Base-by-base conservation (phyloP, 1,140 invertebrate species). In the Musca domestica region DNA sequence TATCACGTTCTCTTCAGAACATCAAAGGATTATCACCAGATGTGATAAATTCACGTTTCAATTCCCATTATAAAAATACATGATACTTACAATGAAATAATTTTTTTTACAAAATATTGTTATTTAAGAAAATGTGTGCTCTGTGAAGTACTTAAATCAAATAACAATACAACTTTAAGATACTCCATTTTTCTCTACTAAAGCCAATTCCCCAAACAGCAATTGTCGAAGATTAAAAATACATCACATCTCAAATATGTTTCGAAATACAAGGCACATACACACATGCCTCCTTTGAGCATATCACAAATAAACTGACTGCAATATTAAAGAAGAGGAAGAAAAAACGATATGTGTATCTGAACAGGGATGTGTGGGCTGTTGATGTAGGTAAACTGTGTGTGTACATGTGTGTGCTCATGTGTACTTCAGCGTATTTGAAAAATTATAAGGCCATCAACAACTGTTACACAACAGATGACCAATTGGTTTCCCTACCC, bases 381-480 rank as follows among this genome's bases (percentile, higher is more conserved):
- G 9, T n/a, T n/a, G 27, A 30, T 30, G 27, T 30, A 41, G 34
- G 34, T 41, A 41, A 22, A 67, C n/a, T 41, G 10, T n/a, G 20
- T 10, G 48, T 27, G 19, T 2, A 27, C 51, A 54, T 41, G 14
- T 20, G 30, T 20, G n/a, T n/a, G n/a, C n/a, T n/a, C n/a, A n/a
- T n/a, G n/a, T n/a, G n/a, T n/a, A 10, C 25, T 54, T 34, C 52
- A 46, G 19, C 15, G 30, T 54, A 67, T 34, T 23, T 64, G 49
- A 20, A 69, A 64, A 69, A 79, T 79, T 79, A 79, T 74, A 79
- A 77, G 75, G 74, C 73, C 77, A 79, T 79, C 77, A 79, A 64
- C 73, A 74, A 74, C 75, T 71, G 67, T 73, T 74, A 77, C 77
- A 76, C 77, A 76, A 73, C 73, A 76, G 73, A 6, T 46, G 51